Evolutionary conservation across 1,140 invertebrate genomes (phyloP).

Genomic region (Drosophila arizonae): DNA sequence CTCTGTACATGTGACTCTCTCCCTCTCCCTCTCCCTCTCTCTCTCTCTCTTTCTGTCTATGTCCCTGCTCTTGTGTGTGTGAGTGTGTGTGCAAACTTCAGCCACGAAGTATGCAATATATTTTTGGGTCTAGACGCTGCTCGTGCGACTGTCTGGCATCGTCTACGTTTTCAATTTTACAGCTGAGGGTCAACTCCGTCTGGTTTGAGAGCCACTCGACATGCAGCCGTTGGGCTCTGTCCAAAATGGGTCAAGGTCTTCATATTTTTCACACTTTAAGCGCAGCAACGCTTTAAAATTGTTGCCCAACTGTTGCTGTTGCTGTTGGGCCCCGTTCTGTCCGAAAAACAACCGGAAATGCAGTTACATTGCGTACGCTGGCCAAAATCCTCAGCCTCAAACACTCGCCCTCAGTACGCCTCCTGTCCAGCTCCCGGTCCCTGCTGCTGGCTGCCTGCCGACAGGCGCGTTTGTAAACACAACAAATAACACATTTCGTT

Average conservation of each 20-base stretch:
- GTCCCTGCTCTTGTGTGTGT: slow-evolving; percentile 26
- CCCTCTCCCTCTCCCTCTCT: background rate
- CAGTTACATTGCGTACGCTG: slow-evolving; percentile 63
- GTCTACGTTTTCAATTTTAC: slow-evolving; percentile 51
- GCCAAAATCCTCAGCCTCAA: slow-evolving; percentile 28
- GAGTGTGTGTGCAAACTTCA: slow-evolving; percentile 61
- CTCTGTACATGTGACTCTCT: slow-evolving; percentile 7
- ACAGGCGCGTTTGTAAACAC: slow-evolving; percentile 66
- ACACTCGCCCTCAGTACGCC: slow-evolving; percentile 22
- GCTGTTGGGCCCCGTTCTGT: background rate
- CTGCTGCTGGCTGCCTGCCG: slow-evolving; percentile 43
- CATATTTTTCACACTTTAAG: slow-evolving; percentile 55
- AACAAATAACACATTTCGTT: slow-evolving; percentile 69
- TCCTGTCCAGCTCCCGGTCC: background rate
- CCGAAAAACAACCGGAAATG: slow-evolving; percentile 47
- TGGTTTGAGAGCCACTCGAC: slow-evolving; percentile 16
- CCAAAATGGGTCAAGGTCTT: slow-evolving; percentile 73
- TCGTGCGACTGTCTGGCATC: slow-evolving; percentile 47
- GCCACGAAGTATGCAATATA: slow-evolving; percentile 72
- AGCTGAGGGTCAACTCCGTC: slow-evolving; percentile 43
- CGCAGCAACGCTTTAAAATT: slow-evolving; percentile 56
- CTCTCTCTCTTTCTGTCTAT: slow-evolving; percentile 18
- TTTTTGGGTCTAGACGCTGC: slow-evolving; percentile 70
- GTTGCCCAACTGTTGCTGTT: slow-evolving; percentile 65
- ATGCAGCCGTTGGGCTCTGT: background rate